Percentiles rank a stretch among this genome's conserved stretches.
Conservation (phyloP, 2,888 invertebrate genomes). For the Unio delphinus region DNA sequence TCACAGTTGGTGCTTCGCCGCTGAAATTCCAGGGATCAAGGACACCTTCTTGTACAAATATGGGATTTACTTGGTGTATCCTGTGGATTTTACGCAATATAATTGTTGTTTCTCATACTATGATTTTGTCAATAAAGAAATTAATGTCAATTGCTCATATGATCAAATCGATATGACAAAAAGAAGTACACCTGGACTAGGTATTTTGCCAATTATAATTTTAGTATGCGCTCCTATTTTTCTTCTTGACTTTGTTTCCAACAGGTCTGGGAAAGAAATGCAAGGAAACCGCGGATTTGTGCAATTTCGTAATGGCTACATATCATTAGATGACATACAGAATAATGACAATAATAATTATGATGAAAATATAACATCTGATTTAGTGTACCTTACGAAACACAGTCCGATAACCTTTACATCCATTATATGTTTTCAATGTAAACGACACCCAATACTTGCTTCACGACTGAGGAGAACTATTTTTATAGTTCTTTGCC, state of each 20-base stretch:
- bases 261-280: neutral
- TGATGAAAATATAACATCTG: neutral
- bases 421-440: slow-evolving; percentile 10
- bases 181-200: slow-evolving; percentile 9
- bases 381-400: slow-evolving; percentile 15
- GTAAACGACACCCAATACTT: slow-evolving; percentile 6
- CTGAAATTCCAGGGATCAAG: slow-evolving; percentile 14
- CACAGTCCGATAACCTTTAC: slow-evolving; percentile 17
- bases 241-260: slow-evolving; percentile 6
- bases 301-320: no score
- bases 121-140: no score
- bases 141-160: no score
- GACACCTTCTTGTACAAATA: slow-evolving; percentile 15
- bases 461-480: slow-evolving; percentile 16
- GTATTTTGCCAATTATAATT: slow-evolving; percentile 11
- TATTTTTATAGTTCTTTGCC: slow-evolving; percentile 10
- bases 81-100: slow-evolving; percentile 19
- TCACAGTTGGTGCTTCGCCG: slow-evolving; percentile 12
- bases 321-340: no score
- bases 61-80: slow-evolving; percentile 16
- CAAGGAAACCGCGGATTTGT: neutral
- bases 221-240: slow-evolving; percentile 20
- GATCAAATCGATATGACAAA: no score
- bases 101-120: slow-evolving; percentile 13
- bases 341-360: no score